phyloP scores from a whole-genome alignment of 2,113 vertebrate species.

The Clinocottus analis region DNA sequence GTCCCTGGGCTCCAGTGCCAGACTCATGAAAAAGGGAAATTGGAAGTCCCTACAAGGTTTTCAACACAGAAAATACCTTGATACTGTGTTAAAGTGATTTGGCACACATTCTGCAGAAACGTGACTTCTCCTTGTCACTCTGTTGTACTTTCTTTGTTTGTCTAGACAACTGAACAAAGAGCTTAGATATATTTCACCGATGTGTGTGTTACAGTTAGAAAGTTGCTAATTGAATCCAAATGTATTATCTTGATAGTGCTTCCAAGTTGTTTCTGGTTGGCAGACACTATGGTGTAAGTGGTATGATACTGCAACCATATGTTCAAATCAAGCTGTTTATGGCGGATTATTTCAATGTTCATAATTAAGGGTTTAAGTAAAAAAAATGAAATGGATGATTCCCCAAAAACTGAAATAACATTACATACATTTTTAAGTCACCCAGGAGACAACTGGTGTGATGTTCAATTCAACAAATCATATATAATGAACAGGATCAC shows the following conservation, averaged over 20 bases:
- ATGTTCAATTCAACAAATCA: neutral
- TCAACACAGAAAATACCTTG: neutral
- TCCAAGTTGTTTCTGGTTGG: neutral
- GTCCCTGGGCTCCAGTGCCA: constrained; percentile 23
- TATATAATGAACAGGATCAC: neutral
- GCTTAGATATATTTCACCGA: neutral
- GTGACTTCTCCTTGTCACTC: neutral
- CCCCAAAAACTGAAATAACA: neutral
- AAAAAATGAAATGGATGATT: neutral
- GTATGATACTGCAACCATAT: neutral
- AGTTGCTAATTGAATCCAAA: neutral
- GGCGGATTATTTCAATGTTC: neutral
- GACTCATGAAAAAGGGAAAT: constrained; percentile 11
- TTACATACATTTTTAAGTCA: neutral
- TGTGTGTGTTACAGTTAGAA: neutral
- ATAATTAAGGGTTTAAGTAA: constrained; percentile 4
- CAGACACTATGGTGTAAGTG: neutral
- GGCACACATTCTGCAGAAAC: neutral
- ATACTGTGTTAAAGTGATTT: constrained; percentile 23
- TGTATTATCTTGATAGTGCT: neutral
- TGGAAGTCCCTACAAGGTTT: constrained; percentile 19
- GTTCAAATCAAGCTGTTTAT: neutral
- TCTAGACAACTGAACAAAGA: neutral
- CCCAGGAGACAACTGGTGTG: neutral
- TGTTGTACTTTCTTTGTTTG: neutral